Evolutionary conservation across 2,888 invertebrate genomes (phyloP), one percentile per base, ranked within the genome.

Genomic region (Apoderus coryli): DNA sequence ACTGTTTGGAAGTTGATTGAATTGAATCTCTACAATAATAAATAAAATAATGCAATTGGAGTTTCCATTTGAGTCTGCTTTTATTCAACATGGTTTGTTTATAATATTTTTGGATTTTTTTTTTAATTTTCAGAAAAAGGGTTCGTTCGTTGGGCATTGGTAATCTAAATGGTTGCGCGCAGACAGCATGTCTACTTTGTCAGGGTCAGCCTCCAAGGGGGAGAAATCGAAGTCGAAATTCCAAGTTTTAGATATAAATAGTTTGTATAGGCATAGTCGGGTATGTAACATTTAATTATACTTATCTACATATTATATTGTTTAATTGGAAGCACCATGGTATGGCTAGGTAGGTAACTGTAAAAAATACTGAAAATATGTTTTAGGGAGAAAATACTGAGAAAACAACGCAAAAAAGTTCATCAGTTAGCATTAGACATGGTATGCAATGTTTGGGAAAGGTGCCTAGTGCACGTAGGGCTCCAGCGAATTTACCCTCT

Each of bases 361-460:
- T n/a, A n/a, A n/a, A n/a, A n/a, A n/a, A n/a, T n/a, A n/a, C n/a
- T n/a, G n/a, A n/a, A n/a, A n/a, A n/a, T n/a, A n/a, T 10, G 12
- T 31, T 42, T 31, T 50, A 84, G 84, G 82, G 82, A 57, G 82
- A 84, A 66, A 76, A 77, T 61, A 77, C 74, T 53, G 86, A 88
- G 65, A 80, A 82, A 56, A 79, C 80, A 55, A 79, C 79, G 61
- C 80, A 80, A 54, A 86, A 85, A 66, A 82, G 74, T 65, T 77
- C 80, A 67, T 74, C 81, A 65, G 79, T 80, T 60, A 86, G 86
- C 66, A 44, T 46, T 39, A 93, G 93, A 77, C 92, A 95, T 92
- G 95, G 95, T 75, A 88, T 96, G 82, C 96, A 96, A 82, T 84
- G 82, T 70, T 79, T 98, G 79, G 96, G 96, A 67, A 96, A 95